Conservation (phyloP, 2,888 invertebrate genomes). For the Epinotia nisella region DNA sequence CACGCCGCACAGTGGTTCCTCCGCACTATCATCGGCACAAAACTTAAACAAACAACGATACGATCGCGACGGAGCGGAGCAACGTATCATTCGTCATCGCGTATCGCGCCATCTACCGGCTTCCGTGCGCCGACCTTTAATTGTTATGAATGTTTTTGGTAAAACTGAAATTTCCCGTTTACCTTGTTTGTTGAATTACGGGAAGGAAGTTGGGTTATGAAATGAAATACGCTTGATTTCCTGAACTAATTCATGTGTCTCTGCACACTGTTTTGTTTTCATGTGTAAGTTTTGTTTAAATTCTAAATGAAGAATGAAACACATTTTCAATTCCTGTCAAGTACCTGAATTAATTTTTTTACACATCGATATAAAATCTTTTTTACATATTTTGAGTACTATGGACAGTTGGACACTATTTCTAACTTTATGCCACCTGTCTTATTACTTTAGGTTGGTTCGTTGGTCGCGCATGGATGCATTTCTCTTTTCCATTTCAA, state of each 20-base stretch:
- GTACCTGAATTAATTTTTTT: no score
- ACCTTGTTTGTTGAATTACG: slow-evolving; percentile 22
- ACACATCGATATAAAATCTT: no score
- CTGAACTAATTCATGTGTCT: background rate
- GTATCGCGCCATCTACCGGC: slow-evolving; percentile 53
- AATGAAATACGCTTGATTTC: slow-evolving; percentile 25
- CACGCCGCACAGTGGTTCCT: slow-evolving; percentile 44
- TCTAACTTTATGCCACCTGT: no score
- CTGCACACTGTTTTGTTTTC: background rate
- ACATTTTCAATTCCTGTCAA: no score
- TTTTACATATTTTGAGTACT: no score
- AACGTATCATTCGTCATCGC: slow-evolving; percentile 59
- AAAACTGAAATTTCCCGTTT: slow-evolving; percentile 24
- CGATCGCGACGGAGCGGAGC: slow-evolving; percentile 45
- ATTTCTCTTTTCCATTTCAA: no score
- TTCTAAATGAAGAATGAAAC: no score
- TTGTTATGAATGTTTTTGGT: slow-evolving; percentile 40
- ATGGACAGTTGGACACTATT: no score
- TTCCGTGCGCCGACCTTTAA: slow-evolving; percentile 29
- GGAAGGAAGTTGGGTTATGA: slow-evolving; percentile 1
- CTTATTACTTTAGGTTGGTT: no score
- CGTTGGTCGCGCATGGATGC: no score
- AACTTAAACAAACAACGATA: slow-evolving; percentile 48
- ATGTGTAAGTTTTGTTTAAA: no score
- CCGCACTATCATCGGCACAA: slow-evolving; percentile 41